These are phyloP conservation scores for Carollia perspicillata DNA, from an alignment of 2,113 vertebrate species.

Conservation along the genomic window DNA sequence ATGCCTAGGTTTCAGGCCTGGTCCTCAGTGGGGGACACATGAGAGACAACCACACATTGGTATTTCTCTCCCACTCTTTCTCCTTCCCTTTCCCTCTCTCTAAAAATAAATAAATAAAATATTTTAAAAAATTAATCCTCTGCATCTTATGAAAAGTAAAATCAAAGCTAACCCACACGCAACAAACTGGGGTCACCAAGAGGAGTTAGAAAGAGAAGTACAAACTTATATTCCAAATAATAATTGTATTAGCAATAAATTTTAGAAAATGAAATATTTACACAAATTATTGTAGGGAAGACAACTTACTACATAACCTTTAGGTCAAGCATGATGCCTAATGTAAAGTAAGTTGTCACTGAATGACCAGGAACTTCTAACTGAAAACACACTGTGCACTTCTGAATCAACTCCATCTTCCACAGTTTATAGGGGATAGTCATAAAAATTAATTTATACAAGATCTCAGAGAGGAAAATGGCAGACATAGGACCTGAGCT, in stretches of 20 bases:
- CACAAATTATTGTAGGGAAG: not conserved
- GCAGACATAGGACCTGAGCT: not conserved
- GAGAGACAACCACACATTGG: too few species aligned
- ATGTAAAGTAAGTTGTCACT: not conserved
- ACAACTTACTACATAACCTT: not conserved
- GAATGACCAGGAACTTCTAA: not conserved
- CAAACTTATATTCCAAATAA: not conserved
- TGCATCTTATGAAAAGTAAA: not conserved
- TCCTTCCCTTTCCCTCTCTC: too few species aligned
- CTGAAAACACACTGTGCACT: not conserved
- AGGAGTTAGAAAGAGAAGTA: not conserved
- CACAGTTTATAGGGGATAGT: not conserved
- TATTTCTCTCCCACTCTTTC: too few species aligned
- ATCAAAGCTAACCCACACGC: not conserved
- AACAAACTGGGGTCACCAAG: not conserved
- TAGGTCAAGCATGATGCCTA: not conserved
- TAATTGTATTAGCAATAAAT: not conserved
- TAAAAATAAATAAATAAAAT: too few species aligned
- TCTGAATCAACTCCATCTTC: not conserved
- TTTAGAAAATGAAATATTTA: not conserved
- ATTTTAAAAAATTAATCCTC: not conserved
- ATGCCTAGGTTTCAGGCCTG: too few species aligned
- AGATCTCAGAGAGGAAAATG: not conserved
- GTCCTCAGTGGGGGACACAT: too few species aligned
- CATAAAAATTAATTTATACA: not conserved